Evolutionary conservation across 1,140 invertebrate species (phyloP).

Genomic region (Hycleus phaleratus): DNA sequence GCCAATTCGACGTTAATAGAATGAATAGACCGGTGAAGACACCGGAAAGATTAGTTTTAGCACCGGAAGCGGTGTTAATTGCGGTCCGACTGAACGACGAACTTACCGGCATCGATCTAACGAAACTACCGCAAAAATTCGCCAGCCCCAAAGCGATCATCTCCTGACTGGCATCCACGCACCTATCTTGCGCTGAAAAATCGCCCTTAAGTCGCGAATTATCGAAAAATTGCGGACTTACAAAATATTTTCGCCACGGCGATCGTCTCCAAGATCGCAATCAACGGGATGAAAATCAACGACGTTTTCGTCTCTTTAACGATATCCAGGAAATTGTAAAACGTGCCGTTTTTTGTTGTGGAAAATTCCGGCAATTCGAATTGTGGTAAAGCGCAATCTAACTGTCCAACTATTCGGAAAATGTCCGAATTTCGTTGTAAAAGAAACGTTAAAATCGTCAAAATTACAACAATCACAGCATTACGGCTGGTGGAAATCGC

Average conservation of each 20-base stretch:
- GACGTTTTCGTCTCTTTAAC: conserved; percentile 55
- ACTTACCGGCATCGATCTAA: conserved; percentile 76
- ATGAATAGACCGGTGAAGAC: conserved; percentile 64
- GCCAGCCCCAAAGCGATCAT: conserved; percentile 75
- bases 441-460: conserved; percentile 54
- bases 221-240: conserved; percentile 38
- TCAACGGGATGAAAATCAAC: conserved; percentile 66
- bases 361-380: not conserved
- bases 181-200: conserved; percentile 61
- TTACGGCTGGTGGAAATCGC: conserved; percentile 31
- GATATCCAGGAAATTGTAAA: conserved; percentile 58
- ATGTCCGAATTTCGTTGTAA: conserved; percentile 51
- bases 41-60: conserved; percentile 75
- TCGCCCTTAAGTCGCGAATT: not conserved
- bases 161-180: conserved; percentile 73
- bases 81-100: conserved; percentile 82
- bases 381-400: not conserved
- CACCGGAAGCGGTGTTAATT: conserved; percentile 83
- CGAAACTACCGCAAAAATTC: conserved; percentile 78
- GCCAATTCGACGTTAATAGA: conserved; percentile 56
- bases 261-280: conserved; percentile 74
- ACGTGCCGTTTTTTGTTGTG: conserved; percentile 9
- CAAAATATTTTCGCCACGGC: conserved; percentile 80
- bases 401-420: conserved; percentile 57
- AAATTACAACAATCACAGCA: conserved; percentile 64